These are phyloP conservation scores for Ericerus pela DNA, from an alignment of 1,140 invertebrate species.

Conservation along the genomic window DNA sequence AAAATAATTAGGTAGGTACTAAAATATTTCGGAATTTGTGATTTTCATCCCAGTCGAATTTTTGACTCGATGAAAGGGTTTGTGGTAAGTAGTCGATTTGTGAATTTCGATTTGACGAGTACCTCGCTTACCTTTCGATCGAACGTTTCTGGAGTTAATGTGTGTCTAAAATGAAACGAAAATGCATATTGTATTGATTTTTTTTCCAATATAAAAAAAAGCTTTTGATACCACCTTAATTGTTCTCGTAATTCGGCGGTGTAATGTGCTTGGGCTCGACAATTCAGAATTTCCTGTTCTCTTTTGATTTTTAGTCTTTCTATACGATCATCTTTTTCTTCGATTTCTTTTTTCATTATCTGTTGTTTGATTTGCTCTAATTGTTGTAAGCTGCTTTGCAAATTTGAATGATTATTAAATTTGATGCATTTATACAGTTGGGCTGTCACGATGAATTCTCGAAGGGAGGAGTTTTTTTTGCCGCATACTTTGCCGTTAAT, in stretches of 20 bases:
- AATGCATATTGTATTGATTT: neutral
- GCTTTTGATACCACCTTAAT: constrained; percentile 23
- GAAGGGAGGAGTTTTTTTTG: neutral
- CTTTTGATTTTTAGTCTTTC: constrained; percentile 23
- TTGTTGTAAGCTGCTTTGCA: constrained; percentile 22
- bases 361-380: constrained; percentile 20
- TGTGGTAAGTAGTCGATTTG: neutral
- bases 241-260: constrained; percentile 28
- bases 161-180: neutral
- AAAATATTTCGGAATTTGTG: too few relatives aligned
- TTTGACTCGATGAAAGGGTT: neutral
- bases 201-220: neutral
- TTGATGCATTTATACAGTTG: neutral
- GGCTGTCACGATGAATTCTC: neutral
- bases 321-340: constrained; percentile 27
- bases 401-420: neutral
- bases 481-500: neutral
- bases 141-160: constrained; percentile 3
- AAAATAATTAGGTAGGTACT: too few relatives aligned
- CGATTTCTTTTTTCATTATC: constrained; percentile 21
- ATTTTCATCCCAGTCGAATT: neutral
- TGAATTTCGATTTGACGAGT: neutral
- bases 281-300: constrained; percentile 25
- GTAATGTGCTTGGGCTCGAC: constrained; percentile 24
- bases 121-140: neutral